Evolutionary conservation across 1,140 invertebrate genomes (phyloP), one percentile per base, ranked within the genome.

Genomic region (Lycorma delicatula): DNA sequence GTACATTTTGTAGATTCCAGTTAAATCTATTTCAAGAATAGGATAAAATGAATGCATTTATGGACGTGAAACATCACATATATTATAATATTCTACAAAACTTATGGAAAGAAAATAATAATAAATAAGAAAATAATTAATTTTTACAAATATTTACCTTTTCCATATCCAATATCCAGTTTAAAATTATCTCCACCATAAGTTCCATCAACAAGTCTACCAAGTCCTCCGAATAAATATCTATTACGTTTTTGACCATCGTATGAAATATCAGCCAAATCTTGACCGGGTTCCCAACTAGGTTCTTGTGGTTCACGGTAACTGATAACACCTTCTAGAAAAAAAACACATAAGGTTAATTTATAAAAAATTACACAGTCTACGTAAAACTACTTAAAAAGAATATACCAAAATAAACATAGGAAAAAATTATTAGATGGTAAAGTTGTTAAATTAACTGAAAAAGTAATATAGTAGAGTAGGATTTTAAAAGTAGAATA

Each of bases 301-400:
- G 74, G 82, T 49, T 84, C 86, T n/a, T 86, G 78, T 1, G 89
- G 87, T 76, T 92, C 89, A 25, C 82, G 80, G 70, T 95, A 95
- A 9, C 83, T 83, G 0, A 91, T 71, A 12, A 93, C 77, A 44
- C 87, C 87, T 80, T 82, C 85, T 68, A 49, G 3, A 66, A 64
- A 22, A 55, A 26, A 50, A 51, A 54, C 44, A 31, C 6, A 13
- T 6, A 31, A 31, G 13, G 29, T 31, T 7, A 31, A 13, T n/a
- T n/a, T n/a, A n/a, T n/a, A n/a, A n/a, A n/a, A n/a, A n/a, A n/a
- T n/a, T n/a, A n/a, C n/a, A n/a, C n/a, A n/a, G n/a, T n/a, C n/a
- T n/a, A n/a, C n/a, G n/a, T n/a, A n/a, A n/a, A n/a, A n/a, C n/a
- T n/a, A n/a, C n/a, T n/a, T n/a, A n/a, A n/a, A n/a, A n/a, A n/a